Evolutionary conservation across 2,113 vertebrate species (phyloP).

Genomic region (Glareola pratincola): DNA sequence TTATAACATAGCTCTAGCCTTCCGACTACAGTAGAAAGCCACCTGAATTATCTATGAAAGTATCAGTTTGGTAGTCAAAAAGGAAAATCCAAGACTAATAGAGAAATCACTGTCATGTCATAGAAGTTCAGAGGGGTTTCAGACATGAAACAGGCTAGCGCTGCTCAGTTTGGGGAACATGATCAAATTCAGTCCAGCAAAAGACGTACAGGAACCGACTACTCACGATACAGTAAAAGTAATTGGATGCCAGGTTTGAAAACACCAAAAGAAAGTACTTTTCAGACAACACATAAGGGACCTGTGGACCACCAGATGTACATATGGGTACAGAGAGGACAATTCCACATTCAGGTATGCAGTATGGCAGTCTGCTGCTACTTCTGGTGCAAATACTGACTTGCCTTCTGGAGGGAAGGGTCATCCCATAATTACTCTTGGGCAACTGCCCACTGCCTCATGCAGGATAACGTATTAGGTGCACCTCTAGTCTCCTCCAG

Average conservation of each 20-base stretch:
- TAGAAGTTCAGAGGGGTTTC: neutral
- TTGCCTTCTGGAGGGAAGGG: neutral
- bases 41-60: neutral
- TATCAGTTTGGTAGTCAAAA: neutral
- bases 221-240: neutral
- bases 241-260: neutral
- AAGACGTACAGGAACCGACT: neutral
- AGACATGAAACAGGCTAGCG: neutral
- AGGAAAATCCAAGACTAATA: neutral
- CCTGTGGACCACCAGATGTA: neutral
- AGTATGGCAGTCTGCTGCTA: neutral
- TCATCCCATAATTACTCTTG: neutral
- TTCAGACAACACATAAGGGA: neutral
- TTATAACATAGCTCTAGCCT: neutral
- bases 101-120: neutral
- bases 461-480: rapidly evolving
- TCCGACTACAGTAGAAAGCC: neutral
- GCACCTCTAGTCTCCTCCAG: neutral
- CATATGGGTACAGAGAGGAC: neutral
- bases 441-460: neutral
- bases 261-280: neutral
- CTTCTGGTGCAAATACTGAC: neutral
- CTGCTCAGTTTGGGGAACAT: neutral
- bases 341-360: neutral
- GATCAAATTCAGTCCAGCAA: neutral